Conservation (phyloP, 2,888 invertebrate species). For the Merodon equestris region DNA sequence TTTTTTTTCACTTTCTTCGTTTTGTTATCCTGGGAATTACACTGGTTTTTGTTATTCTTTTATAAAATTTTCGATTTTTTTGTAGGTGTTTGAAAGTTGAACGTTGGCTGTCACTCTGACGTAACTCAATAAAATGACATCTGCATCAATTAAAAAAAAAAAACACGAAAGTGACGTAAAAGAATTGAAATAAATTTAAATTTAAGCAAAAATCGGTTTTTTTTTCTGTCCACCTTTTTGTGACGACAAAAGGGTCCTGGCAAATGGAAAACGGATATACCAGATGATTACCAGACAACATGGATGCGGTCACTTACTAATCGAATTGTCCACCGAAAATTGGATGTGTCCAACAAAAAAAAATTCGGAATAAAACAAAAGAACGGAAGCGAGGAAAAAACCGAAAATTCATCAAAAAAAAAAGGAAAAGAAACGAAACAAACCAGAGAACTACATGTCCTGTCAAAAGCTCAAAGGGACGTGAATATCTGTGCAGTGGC, state of each 20-base stretch:
- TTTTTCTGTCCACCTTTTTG: no score
- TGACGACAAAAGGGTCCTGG: constrained; percentile 20
- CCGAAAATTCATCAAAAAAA: not conserved
- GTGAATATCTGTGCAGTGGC: constrained; percentile 46
- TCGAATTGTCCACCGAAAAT: constrained; percentile 65
- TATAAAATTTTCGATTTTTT: no score
- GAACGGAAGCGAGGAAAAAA: no score
- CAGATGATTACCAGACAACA: constrained; percentile 64
- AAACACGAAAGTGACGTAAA: no score
- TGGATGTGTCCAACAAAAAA: constrained; percentile 58
- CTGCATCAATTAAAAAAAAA: no score
- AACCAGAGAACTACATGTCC: constrained; percentile 30
- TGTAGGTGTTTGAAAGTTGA: no score
- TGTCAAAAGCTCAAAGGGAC: constrained; percentile 56
- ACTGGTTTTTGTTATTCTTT: not conserved
- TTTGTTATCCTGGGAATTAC: constrained; percentile 21
- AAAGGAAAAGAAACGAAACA: constrained; percentile 1
- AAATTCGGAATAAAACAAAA: not conserved
- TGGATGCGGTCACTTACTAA: constrained; percentile 62
- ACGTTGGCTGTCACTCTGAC: no score
- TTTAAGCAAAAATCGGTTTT: no score
- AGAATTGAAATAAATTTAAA: no score
- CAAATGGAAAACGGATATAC: constrained; percentile 55
- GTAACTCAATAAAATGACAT: no score
- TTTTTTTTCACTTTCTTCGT: constrained; percentile 12